A percentile compares a stretch with the other conserved stretches of the same genome.
These are phyloP conservation scores for Uromys caudimaculatus DNA, from an alignment of 2,797 vertebrate genomes.

Conservation along the genomic window DNA sequence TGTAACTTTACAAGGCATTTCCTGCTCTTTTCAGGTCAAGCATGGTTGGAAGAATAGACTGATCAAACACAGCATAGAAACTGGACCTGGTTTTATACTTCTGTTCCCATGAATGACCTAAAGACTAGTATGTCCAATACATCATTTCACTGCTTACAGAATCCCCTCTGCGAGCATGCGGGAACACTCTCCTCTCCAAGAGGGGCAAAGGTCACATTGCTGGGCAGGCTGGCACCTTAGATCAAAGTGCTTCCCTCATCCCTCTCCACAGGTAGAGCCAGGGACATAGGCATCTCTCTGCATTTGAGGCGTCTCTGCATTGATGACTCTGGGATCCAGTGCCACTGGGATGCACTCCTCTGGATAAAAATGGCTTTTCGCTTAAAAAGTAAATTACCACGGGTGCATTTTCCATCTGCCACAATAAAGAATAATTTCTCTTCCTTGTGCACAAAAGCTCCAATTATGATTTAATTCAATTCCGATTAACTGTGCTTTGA, in stretches of 20 bases:
- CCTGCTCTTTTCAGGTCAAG: neutral
- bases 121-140: neutral
- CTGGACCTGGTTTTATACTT: neutral
- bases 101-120: neutral
- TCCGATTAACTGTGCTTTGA: slow-evolving; percentile 89
- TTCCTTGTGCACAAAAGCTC: slow-evolving; percentile 85
- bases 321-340: neutral
- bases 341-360: neutral
- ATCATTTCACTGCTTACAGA: neutral
- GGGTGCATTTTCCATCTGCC: slow-evolving; percentile 81
- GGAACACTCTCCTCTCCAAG: neutral
- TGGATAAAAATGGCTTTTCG: slow-evolving; percentile 77
- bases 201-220: neutral
- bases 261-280: neutral
- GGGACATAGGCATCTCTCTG: neutral
- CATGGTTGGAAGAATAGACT: too few species aligned
- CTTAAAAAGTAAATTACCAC: slow-evolving; percentile 79
- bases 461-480: slow-evolving; percentile 90
- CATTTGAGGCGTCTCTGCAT: neutral
- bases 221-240: neutral
- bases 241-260: neutral
- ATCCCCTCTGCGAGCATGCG: neutral
- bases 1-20: neutral
- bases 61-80: neutral
- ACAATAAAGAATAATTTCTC: slow-evolving; percentile 88